phyloP scores from a whole-genome alignment of 2,113 vertebrate genomes.

The Micromys minutus region DNA sequence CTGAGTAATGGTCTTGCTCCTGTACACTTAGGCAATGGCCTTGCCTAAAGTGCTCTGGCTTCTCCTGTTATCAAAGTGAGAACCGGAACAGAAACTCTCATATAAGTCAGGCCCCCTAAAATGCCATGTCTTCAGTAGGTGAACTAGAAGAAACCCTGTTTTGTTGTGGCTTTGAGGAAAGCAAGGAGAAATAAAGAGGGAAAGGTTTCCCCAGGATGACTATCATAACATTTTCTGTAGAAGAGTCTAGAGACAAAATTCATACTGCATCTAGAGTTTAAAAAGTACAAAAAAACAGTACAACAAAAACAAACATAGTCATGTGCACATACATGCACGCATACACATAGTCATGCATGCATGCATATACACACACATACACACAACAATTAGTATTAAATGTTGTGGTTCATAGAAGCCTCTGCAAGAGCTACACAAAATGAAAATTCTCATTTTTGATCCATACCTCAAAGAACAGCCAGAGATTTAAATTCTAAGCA shows the following conservation, averaged over 20 bases:
- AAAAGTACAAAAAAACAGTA: not conserved
- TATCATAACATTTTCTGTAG: not conserved
- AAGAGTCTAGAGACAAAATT: not conserved
- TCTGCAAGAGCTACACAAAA: not conserved
- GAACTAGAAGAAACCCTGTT: not conserved
- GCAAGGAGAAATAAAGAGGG: not conserved
- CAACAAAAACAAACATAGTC: not conserved
- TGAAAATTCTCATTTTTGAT: slow-evolving; percentile 2
- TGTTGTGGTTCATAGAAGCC: not conserved
- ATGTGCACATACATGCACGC: not conserved
- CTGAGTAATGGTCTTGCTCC: not conserved
- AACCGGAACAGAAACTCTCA: not conserved
- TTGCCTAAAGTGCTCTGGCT: not conserved
- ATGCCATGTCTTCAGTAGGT: not conserved
- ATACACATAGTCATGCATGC: accelerated
- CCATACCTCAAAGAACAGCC: not conserved
- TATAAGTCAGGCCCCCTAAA: not conserved
- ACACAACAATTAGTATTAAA: not conserved
- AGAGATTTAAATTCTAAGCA: not conserved
- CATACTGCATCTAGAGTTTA: not conserved
- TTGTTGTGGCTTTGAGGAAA: not conserved
- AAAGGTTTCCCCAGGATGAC: not conserved
- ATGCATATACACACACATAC: not conserved
- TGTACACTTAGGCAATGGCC: not conserved
- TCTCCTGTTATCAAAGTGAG: not conserved